phyloP scores from a whole-genome alignment of 2,888 invertebrate genomes.

The Rotaria sp. region DNA sequence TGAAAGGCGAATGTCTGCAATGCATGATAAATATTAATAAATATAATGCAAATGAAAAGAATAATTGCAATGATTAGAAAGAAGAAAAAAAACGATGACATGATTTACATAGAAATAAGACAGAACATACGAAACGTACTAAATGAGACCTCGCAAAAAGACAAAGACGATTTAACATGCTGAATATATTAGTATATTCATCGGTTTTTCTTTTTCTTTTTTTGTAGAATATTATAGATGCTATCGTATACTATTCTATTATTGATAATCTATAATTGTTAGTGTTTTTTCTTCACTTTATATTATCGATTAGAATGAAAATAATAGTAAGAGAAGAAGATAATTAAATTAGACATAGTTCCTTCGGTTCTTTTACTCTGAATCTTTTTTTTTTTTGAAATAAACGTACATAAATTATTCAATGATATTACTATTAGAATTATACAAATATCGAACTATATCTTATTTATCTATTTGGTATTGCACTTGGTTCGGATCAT shows the following conservation, averaged over 20 bases:
- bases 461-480: not conserved
- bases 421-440: too few relatives aligned
- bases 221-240: not conserved
- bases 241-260: not conserved
- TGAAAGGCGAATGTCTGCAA: not conserved
- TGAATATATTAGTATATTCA: not conserved
- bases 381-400: too few relatives aligned
- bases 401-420: too few relatives aligned
- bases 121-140: not conserved
- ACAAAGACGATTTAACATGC: not conserved
- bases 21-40: not conserved
- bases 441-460: too few relatives aligned
- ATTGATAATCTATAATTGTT: not conserved
- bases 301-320: not conserved
- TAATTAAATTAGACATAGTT: too few relatives aligned
- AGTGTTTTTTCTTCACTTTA: not conserved
- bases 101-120: not conserved
- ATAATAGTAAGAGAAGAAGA: not conserved
- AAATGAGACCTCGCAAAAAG: not conserved
- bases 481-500: too few relatives aligned
- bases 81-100: not conserved
- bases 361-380: too few relatives aligned
- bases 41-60: not conserved
- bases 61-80: not conserved
- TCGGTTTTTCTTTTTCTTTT: too few relatives aligned